Conservation (phyloP, 2,797 vertebrate genomes). For the Coluber constrictor region DNA sequence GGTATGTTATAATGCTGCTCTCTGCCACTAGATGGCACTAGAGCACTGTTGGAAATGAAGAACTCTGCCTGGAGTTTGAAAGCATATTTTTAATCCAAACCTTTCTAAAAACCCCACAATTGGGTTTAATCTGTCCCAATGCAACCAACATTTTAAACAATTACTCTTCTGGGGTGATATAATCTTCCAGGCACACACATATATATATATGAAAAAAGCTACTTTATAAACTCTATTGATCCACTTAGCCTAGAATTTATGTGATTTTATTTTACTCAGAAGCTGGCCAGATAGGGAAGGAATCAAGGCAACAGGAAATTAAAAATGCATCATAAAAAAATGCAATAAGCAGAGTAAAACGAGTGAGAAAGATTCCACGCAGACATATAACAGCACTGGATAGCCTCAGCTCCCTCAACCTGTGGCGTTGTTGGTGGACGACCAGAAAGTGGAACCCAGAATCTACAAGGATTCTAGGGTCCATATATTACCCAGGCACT, state of each 20-base stretch:
- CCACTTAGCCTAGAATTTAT: background rate
- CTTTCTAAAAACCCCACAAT: background rate
- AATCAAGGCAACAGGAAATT: background rate
- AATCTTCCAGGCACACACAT: background rate
- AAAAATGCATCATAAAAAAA: background rate
- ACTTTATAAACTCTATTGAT: background rate
- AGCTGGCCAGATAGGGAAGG: background rate
- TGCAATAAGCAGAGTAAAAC: background rate
- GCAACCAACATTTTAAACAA: background rate
- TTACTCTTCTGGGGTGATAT: background rate
- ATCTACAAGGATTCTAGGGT: background rate
- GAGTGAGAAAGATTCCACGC: background rate
- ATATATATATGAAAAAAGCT: background rate
- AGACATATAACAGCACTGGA: background rate
- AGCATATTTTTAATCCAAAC: background rate
- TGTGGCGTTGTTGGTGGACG: background rate
- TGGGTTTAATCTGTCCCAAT: background rate
- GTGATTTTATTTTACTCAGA: background rate
- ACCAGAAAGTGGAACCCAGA: background rate
- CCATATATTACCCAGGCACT: background rate
- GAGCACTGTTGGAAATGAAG: background rate
- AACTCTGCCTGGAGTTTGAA: background rate
- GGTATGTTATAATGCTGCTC: background rate
- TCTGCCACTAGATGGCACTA: background rate
- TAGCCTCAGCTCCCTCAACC: background rate